Evolutionary conservation across 2,888 invertebrate genomes (phyloP), one percentile per base, ranked within the genome.

Genomic region (Nomada ruficornis): DNA sequence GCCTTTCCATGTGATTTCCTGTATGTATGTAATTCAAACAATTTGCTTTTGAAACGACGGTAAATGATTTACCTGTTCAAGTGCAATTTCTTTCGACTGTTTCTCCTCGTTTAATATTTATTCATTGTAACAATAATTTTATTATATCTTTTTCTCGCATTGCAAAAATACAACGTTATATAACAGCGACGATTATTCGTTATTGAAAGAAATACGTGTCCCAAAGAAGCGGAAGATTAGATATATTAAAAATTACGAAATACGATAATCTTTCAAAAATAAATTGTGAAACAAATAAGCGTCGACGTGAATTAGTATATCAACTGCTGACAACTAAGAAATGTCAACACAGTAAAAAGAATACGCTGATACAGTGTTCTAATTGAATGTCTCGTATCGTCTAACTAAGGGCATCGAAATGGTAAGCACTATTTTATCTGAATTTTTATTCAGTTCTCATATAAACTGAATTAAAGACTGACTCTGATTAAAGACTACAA

Each of bases 1-100:
- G 97, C 98, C 91, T 95, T 96, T 0, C 99, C 99, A 92, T 98
- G 96, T 59, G 96, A 95, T 90, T 95, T 95, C 80, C 97, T 97
- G 93, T 15, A 94, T 20, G 18, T 20, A 44, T 55, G 4, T 11
- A 93, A 70, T 64, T 11, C 57, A 54, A 60, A 64, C 20, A 80
- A 74, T 36, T 70, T 44, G 50, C 29, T 44, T 11, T 71, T 59
- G 5, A 60, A 73, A 57, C 47, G 20, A 59, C 42, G 26, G 4
- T 15, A 36, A n/a, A 52, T 52, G 10, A 47, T 20, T 23, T 20
- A 36, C 67, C 47, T 18, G 1, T 47, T 59, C 1, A 13, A 47
- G 18, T 68, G 59, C 44, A 54, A 2, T 69, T 62, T 2, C 15
- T 54, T 10, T 55, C 4, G 23, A 23, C 15, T 26, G 9, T 29